Conservation (phyloP, 2,888 invertebrate species). For the Cosmorhoe ocellata region DNA sequence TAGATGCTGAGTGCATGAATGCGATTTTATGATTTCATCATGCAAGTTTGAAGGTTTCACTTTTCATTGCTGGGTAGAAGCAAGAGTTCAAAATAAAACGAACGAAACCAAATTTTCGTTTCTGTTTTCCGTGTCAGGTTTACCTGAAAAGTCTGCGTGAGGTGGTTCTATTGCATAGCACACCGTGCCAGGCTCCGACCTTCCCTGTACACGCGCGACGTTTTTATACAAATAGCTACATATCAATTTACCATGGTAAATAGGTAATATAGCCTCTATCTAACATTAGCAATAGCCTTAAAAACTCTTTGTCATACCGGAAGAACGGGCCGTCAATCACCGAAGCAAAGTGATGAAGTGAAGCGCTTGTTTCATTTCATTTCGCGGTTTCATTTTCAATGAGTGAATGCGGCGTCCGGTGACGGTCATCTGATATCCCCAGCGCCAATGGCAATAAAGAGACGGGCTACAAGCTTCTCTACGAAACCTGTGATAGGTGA, state of each 20-base stretch:
- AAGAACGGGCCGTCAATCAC: conserved; percentile 38
- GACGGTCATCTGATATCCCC: conserved; percentile 59
- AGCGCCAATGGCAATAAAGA: conserved; percentile 47
- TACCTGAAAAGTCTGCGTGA: conserved; percentile 60
- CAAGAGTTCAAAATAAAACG: not conserved
- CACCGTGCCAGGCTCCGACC: conserved; percentile 73
- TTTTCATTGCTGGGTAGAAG: not conserved
- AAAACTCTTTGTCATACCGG: conserved; percentile 36
- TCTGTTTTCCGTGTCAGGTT: conserved; percentile 54
- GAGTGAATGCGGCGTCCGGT: conserved; percentile 65
- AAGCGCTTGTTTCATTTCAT: conserved; percentile 31
- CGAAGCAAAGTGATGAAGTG: conserved; percentile 46
- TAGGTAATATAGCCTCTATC: conserved; percentile 35
- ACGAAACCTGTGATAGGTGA: conserved; percentile 20
- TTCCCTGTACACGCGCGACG: conserved; percentile 54
- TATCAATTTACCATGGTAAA: conserved; percentile 41
- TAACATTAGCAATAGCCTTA: conserved; percentile 37
- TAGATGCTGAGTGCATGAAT: conserved; percentile 20
- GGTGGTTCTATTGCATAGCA: conserved; percentile 54
- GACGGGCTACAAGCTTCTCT: conserved; percentile 47
- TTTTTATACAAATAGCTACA: conserved; percentile 53
- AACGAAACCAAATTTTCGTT: conserved; percentile 1
- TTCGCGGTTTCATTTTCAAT: conserved; percentile 54
- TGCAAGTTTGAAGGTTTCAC: not conserved
- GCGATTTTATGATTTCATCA: conserved; percentile 16